Evolutionary conservation across 1,140 invertebrate species (phyloP).

Genomic region (Ptiloglossa arizonensis): DNA sequence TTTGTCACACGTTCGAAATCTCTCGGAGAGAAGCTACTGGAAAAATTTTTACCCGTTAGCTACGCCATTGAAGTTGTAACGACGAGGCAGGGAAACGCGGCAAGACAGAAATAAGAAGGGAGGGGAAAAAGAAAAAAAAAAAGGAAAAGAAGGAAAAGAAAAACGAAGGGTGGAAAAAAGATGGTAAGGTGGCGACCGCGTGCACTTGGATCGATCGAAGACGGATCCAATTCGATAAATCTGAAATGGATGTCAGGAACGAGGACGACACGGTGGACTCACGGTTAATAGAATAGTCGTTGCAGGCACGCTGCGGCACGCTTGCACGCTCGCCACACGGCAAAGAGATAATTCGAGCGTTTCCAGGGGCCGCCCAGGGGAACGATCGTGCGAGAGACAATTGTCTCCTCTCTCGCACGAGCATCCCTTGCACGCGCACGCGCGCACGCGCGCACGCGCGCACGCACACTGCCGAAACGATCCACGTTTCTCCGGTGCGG

Average conservation of each 20-base stretch:
- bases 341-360: slow-evolving; percentile 60
- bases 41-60: not conserved
- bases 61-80: not conserved
- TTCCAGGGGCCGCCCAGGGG: slow-evolving; percentile 33
- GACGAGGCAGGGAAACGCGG: not conserved
- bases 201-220: not conserved
- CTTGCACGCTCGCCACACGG: slow-evolving; percentile 12
- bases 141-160: not conserved
- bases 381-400: slow-evolving; percentile 44
- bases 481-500: slow-evolving; percentile 20
- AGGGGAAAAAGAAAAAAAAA: not conserved
- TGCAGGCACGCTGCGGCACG: slow-evolving; percentile 13
- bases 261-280: slow-evolving; percentile 32
- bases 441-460: too few species aligned
- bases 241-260: slow-evolving; percentile 39
- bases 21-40: too few species aligned
- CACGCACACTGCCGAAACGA: too few species aligned
- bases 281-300: slow-evolving; percentile 61
- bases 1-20: not conserved
- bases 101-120: not conserved
- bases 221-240: slow-evolving; percentile 61
- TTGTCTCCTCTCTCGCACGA: slow-evolving; percentile 34
- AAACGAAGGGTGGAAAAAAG: not conserved
- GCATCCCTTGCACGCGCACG: too few species aligned
- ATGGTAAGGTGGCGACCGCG: not conserved